phyloP scores from a whole-genome alignment of 2,113 vertebrate species.

The Microcebus jonahi region DNA sequence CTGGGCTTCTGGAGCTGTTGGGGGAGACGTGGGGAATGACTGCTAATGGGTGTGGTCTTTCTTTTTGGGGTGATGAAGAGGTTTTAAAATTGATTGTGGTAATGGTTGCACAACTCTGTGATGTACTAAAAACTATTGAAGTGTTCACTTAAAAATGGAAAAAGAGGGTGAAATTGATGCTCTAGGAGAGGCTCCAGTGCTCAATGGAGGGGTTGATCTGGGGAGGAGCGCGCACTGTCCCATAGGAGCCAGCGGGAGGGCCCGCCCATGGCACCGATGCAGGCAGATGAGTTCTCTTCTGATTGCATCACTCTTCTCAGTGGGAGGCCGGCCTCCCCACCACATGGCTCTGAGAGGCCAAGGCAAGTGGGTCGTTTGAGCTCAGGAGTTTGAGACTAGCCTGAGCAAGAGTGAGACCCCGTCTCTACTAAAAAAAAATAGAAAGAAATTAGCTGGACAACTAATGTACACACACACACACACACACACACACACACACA shows the following conservation, averaged over 20 bases:
- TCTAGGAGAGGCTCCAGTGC: neutral
- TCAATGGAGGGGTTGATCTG: neutral
- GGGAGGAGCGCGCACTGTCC: neutral
- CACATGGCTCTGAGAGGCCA: no score
- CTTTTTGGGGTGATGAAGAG: neutral
- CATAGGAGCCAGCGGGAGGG: neutral
- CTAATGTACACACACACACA: no score
- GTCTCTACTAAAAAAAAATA: no score
- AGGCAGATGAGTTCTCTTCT: neutral
- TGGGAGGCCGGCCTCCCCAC: no score
- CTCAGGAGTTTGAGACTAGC: no score
- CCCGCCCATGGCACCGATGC: fast-evolving
- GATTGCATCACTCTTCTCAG: neutral
- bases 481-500: no score
- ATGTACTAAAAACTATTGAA: neutral
- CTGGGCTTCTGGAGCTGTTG: neutral
- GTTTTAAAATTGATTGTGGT: neutral
- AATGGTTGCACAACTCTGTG: neutral
- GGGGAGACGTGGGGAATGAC: no score
- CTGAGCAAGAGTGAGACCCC: no score
- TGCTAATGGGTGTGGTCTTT: neutral
- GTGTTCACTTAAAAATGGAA: neutral
- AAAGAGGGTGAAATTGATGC: no score
- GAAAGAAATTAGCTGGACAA: no score
- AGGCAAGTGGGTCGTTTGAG: no score